Evolutionary conservation across 2,888 invertebrate species (phyloP).

Genomic region (Cephus sareptanus): DNA sequence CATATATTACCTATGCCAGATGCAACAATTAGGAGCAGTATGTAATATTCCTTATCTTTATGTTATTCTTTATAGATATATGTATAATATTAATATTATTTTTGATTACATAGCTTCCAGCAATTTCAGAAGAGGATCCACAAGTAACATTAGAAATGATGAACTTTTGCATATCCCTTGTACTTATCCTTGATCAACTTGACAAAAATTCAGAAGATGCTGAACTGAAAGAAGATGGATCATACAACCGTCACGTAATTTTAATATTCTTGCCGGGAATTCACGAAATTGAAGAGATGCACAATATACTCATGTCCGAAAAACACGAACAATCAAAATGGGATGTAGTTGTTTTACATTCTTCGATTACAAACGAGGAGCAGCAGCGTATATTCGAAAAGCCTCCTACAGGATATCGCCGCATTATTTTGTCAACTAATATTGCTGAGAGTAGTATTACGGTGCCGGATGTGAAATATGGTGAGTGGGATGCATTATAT

Average conservation of each 20-base stretch:
- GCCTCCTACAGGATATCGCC: conserved; percentile 75
- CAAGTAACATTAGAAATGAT: conserved; percentile 73
- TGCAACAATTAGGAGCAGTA: conserved; percentile 53
- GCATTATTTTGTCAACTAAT: conserved; percentile 90
- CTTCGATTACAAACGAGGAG: conserved; percentile 82
- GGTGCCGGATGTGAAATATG: conserved; percentile 87
- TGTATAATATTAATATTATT: conserved; percentile 42
- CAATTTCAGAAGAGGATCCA: conserved; percentile 72
- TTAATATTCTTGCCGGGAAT: conserved; percentile 92
- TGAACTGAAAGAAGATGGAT: conserved; percentile 58
- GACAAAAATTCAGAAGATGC: conserved; percentile 55
- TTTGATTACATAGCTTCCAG: conserved; percentile 69
- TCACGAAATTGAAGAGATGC: conserved; percentile 82
- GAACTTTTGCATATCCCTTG: conserved; percentile 68
- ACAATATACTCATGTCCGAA: conserved; percentile 59
- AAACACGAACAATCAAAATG: conserved; percentile 60
- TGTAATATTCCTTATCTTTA: conserved; percentile 25
- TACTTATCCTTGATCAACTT: conserved; percentile 75
- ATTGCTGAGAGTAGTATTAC: conserved; percentile 95
- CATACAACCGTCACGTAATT: conserved; percentile 73
- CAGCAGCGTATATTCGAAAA: conserved; percentile 75
- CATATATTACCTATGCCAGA: conserved; percentile 73
- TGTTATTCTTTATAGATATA: neutral
- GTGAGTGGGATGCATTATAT: conserved; percentile 59
- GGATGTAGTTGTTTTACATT: conserved; percentile 76